Evolutionary conservation across 2,113 vertebrate genomes (phyloP), one percentile per base, ranked within the genome.

Genomic region (Turnix velox): DNA sequence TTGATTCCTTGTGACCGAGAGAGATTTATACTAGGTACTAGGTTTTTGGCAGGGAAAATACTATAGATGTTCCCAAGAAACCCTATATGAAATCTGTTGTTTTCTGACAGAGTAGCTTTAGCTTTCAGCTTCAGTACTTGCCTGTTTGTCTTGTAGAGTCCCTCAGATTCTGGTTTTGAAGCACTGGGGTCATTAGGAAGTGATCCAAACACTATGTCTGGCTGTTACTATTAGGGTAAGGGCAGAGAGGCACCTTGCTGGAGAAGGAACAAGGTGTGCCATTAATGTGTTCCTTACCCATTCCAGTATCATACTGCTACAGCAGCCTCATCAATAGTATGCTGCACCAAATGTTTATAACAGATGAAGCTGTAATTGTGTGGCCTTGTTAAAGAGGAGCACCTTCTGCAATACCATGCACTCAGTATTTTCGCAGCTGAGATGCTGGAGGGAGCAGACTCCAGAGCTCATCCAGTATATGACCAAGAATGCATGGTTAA

Each of bases 11-110:
- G 33, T 71, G 33, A 31, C 30, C 11, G 35, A 52, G 27, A 45
- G 43, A 77, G 20, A 6, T 7, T 59, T 1, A 0, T 25, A 42
- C 5, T 35, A 23, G 31, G 0, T 25, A 42, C 5, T 35, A 23
- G 31, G 7, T 30, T 79, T 82, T 35, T 80, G 28, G 49, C 5
- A 24, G n/a, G 11, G 19, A 81, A 88, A 73, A 73, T 24, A 2
- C 19, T 51, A 27, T 58, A 25, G 10, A 3, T 7, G 16, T 83
- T 49, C 6, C 2, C 0, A 2, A 23, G 33, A 19, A 57, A 37
- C 39, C 0, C 3, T n/a, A 30, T 11, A 24, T 28, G 45, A 82
- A 72, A 1, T 15, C 8, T 16, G 3, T 10, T 8, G 3, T 10
- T 8, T 92, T 69, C 19, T 69, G 51, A n/a, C 27, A 45, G 51